Conservation (phyloP, 2,888 invertebrate genomes). For the Megamerina dolium region DNA sequence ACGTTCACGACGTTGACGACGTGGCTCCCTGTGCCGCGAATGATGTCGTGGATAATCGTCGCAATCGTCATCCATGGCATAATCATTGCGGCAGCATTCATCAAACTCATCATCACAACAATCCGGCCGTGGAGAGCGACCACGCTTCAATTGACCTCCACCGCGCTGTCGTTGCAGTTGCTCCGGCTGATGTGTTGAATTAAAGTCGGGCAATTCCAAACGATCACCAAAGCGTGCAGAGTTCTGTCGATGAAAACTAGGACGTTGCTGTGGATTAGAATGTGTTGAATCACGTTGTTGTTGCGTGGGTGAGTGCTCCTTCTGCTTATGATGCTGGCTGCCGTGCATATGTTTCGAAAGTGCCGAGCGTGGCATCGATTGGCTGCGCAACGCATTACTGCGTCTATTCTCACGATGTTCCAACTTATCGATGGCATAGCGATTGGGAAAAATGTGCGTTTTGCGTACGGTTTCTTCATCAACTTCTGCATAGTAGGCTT, state of each 20-base stretch:
- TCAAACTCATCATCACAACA: constrained; percentile 42
- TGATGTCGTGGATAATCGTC: constrained; percentile 19
- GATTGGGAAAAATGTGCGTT: constrained; percentile 64
- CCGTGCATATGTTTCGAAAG: constrained; percentile 23
- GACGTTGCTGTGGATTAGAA: constrained; percentile 18
- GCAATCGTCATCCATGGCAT: constrained; percentile 10
- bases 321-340: constrained; percentile 14
- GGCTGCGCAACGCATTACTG: constrained; percentile 32
- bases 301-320: constrained; percentile 10
- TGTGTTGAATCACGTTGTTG: constrained; percentile 27
- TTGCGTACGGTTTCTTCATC: constrained; percentile 49
- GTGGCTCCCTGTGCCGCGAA: constrained; percentile 10
- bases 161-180: too few species aligned
- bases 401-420: constrained; percentile 20
- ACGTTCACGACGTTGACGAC: constrained; percentile 24
- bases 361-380: constrained; percentile 45
- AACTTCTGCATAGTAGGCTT: constrained; percentile 37
- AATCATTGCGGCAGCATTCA: constrained; percentile 26
- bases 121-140: constrained; percentile 32
- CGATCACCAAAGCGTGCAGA: constrained; percentile 40
- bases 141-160: too few species aligned
- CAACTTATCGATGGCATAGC: constrained; percentile 58
- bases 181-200: too few species aligned
- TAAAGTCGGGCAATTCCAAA: constrained; percentile 42
- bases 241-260: constrained; percentile 30